Evolutionary conservation across 2,888 invertebrate genomes (phyloP), one percentile per base, ranked within the genome.

Genomic region (Polydrusus pterygomalis): DNA sequence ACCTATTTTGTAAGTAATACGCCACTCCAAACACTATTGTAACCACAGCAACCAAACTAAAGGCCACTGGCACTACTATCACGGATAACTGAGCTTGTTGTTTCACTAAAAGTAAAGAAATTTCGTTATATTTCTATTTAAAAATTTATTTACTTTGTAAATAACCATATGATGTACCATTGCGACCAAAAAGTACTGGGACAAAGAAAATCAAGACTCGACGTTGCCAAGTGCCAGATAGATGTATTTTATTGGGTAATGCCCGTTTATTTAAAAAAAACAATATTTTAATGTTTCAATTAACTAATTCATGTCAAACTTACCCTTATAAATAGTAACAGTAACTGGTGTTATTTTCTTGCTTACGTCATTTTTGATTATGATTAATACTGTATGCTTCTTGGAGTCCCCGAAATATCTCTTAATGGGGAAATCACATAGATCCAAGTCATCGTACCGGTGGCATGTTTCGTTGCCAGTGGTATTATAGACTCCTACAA

Each of bases 1-100:
- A 93, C 81, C 94, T 90, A 84, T 93, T 95, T 85, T 96, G 96
- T 70, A 94, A 89, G 84, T 96, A 96, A 86, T 95, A 96, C 0
- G 96, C 95, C 11, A 96, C 92, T 11, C 96, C 97, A 86, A 96
- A 96, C 47, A 97, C 92, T 51, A 97, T 93, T 67, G 96, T 87
- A 47, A 95, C 94, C 13, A 96, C 93, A 2, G 96, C 96, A 15
- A 94, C 90, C 68, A 96, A 89, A 77, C 94, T 93, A 86, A 95
- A 96, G 38, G 92, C 91, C 18, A 97, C 94, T 2, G 97, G 97
- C 47, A 97, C 95, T 69, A 96, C 93, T 43, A 97, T 95, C 3
- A 96, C 95, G 0, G 96, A 96, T 67, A 97, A 88, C 86, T 96
- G 96, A 0, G 95, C 92, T 84, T 95, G 93, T 76, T 92, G 92